Evolutionary conservation across 2,797 vertebrate species (phyloP), one percentile per base, ranked within the genome.

Genomic region (Xyrichtys novacula): DNA sequence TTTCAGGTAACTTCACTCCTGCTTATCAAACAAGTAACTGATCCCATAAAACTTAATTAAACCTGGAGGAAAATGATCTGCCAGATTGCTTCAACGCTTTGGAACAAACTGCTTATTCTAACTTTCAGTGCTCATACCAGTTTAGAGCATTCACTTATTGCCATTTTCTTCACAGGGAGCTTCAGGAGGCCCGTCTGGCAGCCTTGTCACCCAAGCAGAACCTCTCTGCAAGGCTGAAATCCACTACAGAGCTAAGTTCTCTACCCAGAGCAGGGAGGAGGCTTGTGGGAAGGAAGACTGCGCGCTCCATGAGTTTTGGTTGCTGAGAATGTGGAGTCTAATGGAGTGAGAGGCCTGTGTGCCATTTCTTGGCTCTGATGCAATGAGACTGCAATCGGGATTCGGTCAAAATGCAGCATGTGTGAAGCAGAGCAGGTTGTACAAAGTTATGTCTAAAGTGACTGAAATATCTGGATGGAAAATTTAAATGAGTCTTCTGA

Each of bases 261-360:
- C 42, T 85, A 25, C 85, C 87, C 26, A 89, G 67, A 57, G 9
- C 59, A 1, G 91, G 89, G 23, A 94, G 88, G 70, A 93, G 84
- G 52, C 92, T 96, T 20, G 94, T 96, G 39, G 96, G 97, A 46
- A 83, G 93, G 64, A 95, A 90, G 73, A 89, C 85, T 0, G 72
- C 70, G 2, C 95, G 95, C 20, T 97, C 96, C 0, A 91, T 95
- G 85, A 96, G 97, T 81, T 96, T 96, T 55, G 96, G 91, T 47
- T 92, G 91, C 55, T 85, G 77, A 1, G 91, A 92, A 1, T 92
- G 85, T 48, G 42, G 47, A 22, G 47, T 81, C 8, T 92, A 73
- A 88, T 20, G 39, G n/a, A 20, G 6, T 0, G 1, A 19, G 20
- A 3, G 15, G 26, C 16, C 23, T 29, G 7, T 0, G 28, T 48